phyloP scores from a whole-genome alignment of 2,888 invertebrate species.

The Nysson spinosus region DNA sequence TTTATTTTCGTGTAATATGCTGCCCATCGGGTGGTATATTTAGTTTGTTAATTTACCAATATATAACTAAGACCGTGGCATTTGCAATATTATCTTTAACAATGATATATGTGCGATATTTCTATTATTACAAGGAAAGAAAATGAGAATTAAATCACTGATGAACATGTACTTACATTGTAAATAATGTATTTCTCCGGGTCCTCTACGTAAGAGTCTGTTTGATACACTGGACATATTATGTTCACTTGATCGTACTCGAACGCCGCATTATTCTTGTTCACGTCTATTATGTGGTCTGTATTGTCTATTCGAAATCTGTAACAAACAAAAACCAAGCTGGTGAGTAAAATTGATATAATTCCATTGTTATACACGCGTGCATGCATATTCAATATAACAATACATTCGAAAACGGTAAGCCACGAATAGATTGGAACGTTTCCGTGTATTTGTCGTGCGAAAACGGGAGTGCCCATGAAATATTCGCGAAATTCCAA shows the following conservation, averaged over 20 bases:
- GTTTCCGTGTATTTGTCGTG: conserved; percentile 28
- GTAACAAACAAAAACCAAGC: conserved; percentile 72
- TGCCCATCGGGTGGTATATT: conserved; percentile 24
- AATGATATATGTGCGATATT: neutral
- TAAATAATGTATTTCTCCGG: conserved; percentile 97
- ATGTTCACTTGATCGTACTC: conserved; percentile 98
- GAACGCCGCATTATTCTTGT: conserved; percentile 94
- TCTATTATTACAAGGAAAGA: neutral
- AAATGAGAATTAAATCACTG: neutral
- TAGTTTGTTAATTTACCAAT: conserved; percentile 23
- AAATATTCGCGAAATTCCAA: conserved; percentile 53
- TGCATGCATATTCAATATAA: neutral
- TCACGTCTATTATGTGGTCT: conserved; percentile 97
- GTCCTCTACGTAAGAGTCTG: conserved; percentile 91
- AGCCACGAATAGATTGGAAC: conserved; percentile 4
- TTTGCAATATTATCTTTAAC: neutral
- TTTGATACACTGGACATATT: conserved; percentile 94
- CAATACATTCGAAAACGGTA: neutral
- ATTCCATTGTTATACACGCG: neutral
- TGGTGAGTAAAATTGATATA: conserved; percentile 5
- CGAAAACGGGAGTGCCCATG: conserved; percentile 32
- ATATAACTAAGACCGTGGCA: neutral
- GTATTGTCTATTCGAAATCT: conserved; percentile 98
- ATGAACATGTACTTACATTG: conserved; percentile 81
- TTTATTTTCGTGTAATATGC: conserved; percentile 43